Evolutionary conservation across 2,888 invertebrate species (phyloP), one percentile per base, ranked within the genome.

Genomic region (Frankliniella intonsa): DNA sequence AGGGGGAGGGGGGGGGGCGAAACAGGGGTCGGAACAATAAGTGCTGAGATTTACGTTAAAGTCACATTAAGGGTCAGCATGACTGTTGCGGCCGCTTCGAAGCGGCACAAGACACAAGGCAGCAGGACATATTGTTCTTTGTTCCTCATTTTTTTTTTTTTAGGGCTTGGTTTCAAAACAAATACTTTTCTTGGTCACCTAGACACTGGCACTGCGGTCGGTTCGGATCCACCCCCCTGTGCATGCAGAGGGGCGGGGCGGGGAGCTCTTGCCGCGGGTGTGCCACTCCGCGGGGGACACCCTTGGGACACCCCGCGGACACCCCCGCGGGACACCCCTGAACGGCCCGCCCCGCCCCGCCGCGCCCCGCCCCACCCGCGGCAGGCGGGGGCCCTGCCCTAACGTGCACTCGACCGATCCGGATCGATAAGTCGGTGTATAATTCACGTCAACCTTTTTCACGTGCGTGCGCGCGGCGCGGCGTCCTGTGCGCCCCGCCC

Each of bases 371-470:
- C 22, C 65, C n/a, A n/a, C 9, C n/a, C n/a, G 19, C 65, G 22
- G 8, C 65, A 3, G 69, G 69, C 65, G 9, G 65, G 65, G 38
- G 38, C 38, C 38, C 38, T 38, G 38, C 38, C 38, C 38, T 38
- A 38, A 38, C 38, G 38, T 38, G 38, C 38, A 38, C 38, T 38
- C 38, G 38, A 38, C 38, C 38, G 38, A 38, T 1, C 25, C 69
- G 69, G 55, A 25, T 76, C 69, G 69, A 76, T 76, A 22, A 12
- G 17, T 7, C 7, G 12, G 69, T 76, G 69, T 76, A 76, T 76
- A 76, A 76, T 76, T 76, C 69, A 76, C 25, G 69, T 22, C 69
- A 76, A 76, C 69, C 69, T 76, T 76, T 76, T 76, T 22, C 69
- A 76, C 25, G 69, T 76, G 69, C 69, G 69, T 76, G 69, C 12